These are phyloP conservation scores for Apoda limacodes DNA, from an alignment of 2,888 invertebrate genomes.

Conservation along the genomic window DNA sequence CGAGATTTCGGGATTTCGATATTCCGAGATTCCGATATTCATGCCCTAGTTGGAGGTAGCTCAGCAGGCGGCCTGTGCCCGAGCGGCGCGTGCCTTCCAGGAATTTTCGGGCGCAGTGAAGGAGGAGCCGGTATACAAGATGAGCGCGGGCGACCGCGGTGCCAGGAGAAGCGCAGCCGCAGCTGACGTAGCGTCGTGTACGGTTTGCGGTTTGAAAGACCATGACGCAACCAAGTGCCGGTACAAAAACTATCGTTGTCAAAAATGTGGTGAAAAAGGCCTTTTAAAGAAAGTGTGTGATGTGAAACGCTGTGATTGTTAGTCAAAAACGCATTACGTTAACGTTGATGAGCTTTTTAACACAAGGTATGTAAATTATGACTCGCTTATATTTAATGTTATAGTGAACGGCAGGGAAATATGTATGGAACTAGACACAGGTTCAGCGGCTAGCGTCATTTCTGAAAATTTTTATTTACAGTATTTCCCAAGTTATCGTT, in stretches of 20 bases:
- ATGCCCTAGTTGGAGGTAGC: no score
- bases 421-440: slow-evolving; percentile 6
- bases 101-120: slow-evolving; percentile 3
- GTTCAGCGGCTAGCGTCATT: slow-evolving; percentile 3
- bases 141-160: background rate
- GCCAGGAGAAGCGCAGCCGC: background rate
- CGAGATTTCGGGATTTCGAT: no score
- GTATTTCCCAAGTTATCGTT: no score
- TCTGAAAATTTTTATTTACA: slow-evolving; percentile 3
- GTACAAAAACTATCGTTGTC: slow-evolving; percentile 19
- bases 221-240: no score
- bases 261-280: slow-evolving; percentile 16
- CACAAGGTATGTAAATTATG: slow-evolving; percentile 4
- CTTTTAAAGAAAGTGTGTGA: slow-evolving; percentile 20
- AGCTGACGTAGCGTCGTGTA: no score
- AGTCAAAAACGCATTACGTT: slow-evolving; percentile 11
- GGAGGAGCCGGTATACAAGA: slow-evolving; percentile 15
- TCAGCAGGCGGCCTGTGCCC: slow-evolving; percentile 12
- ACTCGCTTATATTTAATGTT: slow-evolving; percentile 2
- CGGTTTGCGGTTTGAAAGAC: slow-evolving; percentile 5
- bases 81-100: slow-evolving; percentile 3
- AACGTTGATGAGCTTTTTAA: slow-evolving; percentile 4
- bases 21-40: no score
- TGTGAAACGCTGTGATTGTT: slow-evolving; percentile 16
- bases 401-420: slow-evolving; percentile 1